Percentiles rank a stretch among this genome's conserved stretches.
These are phyloP conservation scores for Galerucella pusilla DNA, from an alignment of 2,888 invertebrate genomes.

Conservation along the genomic window DNA sequence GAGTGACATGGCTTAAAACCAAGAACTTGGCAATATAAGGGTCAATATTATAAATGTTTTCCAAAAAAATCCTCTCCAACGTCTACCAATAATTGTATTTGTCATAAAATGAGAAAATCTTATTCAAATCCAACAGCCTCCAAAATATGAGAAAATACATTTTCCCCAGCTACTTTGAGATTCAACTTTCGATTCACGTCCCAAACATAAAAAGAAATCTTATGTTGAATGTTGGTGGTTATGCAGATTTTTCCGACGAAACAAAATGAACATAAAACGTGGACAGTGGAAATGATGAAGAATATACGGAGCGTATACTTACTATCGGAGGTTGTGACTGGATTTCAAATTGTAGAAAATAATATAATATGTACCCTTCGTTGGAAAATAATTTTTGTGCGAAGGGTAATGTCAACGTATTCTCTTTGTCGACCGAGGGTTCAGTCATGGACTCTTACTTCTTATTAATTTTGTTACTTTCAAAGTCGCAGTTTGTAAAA, in stretches of 20 bases:
- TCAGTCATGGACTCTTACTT: not conserved
- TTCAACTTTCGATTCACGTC: constrained; percentile 55
- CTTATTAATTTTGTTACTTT: not conserved
- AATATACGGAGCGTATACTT: constrained; percentile 24
- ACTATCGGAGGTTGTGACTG: constrained; percentile 14
- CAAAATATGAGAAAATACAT: not conserved
- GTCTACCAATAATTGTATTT: not conserved
- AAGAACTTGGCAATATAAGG: too few species aligned
- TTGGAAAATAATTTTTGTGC: constrained; percentile 6
- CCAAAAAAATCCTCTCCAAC: not conserved
- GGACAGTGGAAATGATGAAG: constrained; percentile 29
- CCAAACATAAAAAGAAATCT: constrained; percentile 54
- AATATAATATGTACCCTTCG: not conserved
- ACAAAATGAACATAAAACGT: constrained; percentile 31
- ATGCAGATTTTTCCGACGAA: constrained; percentile 53
- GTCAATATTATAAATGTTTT: not conserved
- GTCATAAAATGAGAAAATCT: not conserved
- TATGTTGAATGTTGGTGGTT: constrained; percentile 53
- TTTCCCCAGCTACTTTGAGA: constrained; percentile 47
- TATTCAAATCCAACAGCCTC: constrained; percentile 1
- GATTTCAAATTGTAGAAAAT: constrained; percentile 15
- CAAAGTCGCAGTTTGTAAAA: too few species aligned
- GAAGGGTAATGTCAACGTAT: not conserved
- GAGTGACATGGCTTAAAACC: too few species aligned
- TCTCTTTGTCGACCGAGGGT: not conserved